Evolutionary conservation across 2,113 vertebrate species (phyloP), one percentile per base, ranked within the genome.

Genomic region (Abramis brama): DNA sequence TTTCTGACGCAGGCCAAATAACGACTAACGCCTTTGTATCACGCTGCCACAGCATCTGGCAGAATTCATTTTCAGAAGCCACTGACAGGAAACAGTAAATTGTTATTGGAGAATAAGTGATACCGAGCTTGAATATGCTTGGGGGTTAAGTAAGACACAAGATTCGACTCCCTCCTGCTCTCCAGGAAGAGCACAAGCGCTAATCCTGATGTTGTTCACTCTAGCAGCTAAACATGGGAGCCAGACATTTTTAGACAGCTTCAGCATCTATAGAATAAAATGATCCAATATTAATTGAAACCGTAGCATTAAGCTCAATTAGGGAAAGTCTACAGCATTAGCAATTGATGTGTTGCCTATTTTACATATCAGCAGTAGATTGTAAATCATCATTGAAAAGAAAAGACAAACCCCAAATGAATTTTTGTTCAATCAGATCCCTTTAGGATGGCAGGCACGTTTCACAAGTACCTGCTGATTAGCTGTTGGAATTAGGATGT

Each of bases 1-100:
- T 60, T 47, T 70, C 83, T n/a, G 87, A 87, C 79, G 83, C 84
- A 87, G 59, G 89, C 70, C 27, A 25, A 13, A 75, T 47, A 70
- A 84, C 68, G 30, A 39, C 85, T 52, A 83, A 25, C 33, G 68
- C 45, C 76, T 82, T 82, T 81, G 55, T 77, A 55, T 55, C 86
- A 62, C 62, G 81, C 71, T 86, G 83, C 82, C 74, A 83, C 33
- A 62, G 68, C 83, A 86, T 83, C 81, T 83, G 81, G 62, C 45
- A 45, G 30, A 71, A 55, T 73, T 83, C 33, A 57, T 73, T 71
- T 71, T 83, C 68, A 57, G 66, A 71, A 83, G 50, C 81, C 30
- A 59, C 27, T 19, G 50, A 43, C 81, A 83, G 68, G 66, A 83
- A 43, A 83, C 66, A 15, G 81, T 73, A 55, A 71, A 83, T 73